A percentile compares a stretch with the other conserved stretches of the same genome.
phyloP scores from a whole-genome alignment of 2,113 vertebrate genomes.

The Eptatretus burgeri region DNA sequence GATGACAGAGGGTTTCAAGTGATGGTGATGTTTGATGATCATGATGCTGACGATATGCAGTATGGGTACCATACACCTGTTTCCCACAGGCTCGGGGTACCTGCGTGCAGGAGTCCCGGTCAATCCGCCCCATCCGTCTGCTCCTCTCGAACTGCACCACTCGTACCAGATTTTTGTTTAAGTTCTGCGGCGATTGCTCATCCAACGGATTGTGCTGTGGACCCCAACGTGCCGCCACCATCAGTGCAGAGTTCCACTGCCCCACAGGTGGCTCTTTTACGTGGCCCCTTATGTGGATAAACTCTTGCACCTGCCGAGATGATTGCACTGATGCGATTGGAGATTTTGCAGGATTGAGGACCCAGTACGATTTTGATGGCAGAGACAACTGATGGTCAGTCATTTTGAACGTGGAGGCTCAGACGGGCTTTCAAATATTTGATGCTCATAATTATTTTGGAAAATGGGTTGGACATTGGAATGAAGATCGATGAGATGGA shows the following conservation, averaged over 20 bases:
- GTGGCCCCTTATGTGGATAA: constrained; percentile 91
- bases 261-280: constrained; percentile 26
- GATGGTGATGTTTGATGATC: too few relatives aligned
- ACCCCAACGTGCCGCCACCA: constrained; percentile 44
- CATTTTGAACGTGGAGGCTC: too few relatives aligned
- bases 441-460: too few relatives aligned
- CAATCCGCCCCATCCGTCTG: constrained; percentile 35
- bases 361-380: constrained; percentile 20
- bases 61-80: neutral
- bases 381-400: neutral
- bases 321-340: constrained; percentile 37
- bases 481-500: too few relatives aligned
- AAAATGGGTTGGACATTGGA: too few relatives aligned
- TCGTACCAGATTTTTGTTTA: constrained; percentile 33
- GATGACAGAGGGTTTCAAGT: too few relatives aligned
- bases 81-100: constrained; percentile 30
- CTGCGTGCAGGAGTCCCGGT: constrained; percentile 45
- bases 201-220: constrained; percentile 47
- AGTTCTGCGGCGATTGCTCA: constrained; percentile 46
- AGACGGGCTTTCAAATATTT: too few relatives aligned
- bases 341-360: constrained; percentile 44
- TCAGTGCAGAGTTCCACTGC: constrained; percentile 47
- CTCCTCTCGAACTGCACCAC: constrained; percentile 49
- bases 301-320: constrained; percentile 58
- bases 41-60: too few relatives aligned